Evolutionary conservation across 1,140 invertebrate species (phyloP), one percentile per base, ranked within the genome.

Genomic region (Tetragonula clypearis): DNA sequence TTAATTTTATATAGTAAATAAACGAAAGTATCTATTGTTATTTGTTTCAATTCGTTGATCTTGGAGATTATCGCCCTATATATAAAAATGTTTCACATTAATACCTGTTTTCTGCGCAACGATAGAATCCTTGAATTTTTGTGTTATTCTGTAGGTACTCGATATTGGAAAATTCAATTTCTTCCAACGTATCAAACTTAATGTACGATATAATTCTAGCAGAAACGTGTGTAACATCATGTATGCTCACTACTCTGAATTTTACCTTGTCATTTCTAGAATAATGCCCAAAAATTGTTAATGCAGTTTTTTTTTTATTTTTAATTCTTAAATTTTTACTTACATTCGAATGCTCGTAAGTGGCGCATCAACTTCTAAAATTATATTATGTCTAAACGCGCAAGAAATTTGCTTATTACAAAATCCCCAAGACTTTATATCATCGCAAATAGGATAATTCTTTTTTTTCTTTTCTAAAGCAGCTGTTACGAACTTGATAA

Each of bases 201-300:
- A 74, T 60, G 49, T 92, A 75, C 86, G 93, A 84, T 91, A 93
- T 35, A 62, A 95, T 87, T 74, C 93, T 92, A 12, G 91, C 93
- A 62, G 94, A 93, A 85, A 93, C 93, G 75, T 94, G 93, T 11
- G 92, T 92, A 11, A 92, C 92, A 87, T 92, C 86, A 19, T 94
- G 94, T 60, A 94, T 79, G 65, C 88, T 92, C 1, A 90, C 89
- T 11, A 94, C 68, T 21, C 87, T 68, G 14, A 94, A 84, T 58
- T 91, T 93, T 11, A 95, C 88, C 56, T 89, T 89, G 55, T 95
- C 93, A 2, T 90, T 91, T 72, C 93, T 94, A 55, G 77, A 87
- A 86, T 19, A 78, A 89, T 77, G 66, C 8, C 15, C 68, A 41
- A 58, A 77, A 62, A 72, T 35, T 12, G 41, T 77, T 62, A 19